A percentile compares a stretch with the other conserved stretches of the same genome.
Evolutionary conservation across 1,140 invertebrate genomes (phyloP).

Genomic region (Neotoxoptera formosana): DNA sequence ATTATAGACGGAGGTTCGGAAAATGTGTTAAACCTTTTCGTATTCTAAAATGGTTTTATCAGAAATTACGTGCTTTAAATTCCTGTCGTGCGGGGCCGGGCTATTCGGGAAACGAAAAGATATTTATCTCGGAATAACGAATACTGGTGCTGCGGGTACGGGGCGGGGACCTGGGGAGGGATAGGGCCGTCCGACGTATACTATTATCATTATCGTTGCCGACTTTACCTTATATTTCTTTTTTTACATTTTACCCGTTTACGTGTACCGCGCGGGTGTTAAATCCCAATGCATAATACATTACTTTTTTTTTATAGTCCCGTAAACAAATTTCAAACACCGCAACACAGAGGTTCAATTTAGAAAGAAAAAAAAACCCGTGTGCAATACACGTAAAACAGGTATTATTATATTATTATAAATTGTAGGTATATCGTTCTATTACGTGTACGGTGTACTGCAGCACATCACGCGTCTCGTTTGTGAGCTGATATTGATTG

Average conservation of each 20-base stretch:
- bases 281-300: slow-evolving; percentile 1
- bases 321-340: background rate
- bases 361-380: background rate
- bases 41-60: slow-evolving; percentile 43
- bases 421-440: background rate
- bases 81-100: background rate
- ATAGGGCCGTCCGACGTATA: background rate
- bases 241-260: background rate
- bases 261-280: background rate
- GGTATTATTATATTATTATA: background rate
- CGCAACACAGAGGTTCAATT: background rate
- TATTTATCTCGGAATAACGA: slow-evolving; percentile 22
- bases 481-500: background rate
- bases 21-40: slow-evolving; percentile 26
- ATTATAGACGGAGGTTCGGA: background rate
- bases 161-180: too few relatives aligned
- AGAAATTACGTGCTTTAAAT: slow-evolving; percentile 34
- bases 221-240: slow-evolving; percentile 26
- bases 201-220: slow-evolving; percentile 9
- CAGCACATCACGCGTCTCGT: background rate
- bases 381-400: background rate
- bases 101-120: slow-evolving; percentile 6
- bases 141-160: background rate
- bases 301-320: background rate
- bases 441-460: background rate